Evolutionary conservation across 2,113 vertebrate genomes (phyloP), one percentile per base, ranked within the genome.

Genomic region (Beaufortia kweichowensis): DNA sequence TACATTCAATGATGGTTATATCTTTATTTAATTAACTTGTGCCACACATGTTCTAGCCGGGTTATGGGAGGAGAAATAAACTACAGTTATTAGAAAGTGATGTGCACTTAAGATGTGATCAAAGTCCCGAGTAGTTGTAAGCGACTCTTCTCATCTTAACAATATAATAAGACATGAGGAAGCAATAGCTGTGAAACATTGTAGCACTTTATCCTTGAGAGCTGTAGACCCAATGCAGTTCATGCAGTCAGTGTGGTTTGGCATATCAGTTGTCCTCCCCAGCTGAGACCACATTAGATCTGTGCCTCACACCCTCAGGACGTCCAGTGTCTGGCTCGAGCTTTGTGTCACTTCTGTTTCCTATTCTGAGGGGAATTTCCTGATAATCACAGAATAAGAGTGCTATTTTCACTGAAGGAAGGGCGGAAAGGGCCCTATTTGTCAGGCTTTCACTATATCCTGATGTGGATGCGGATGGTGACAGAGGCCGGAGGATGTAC

Each of bases 371-470:
- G 23, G 68, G 53, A 71, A 71, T 57, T 73, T 79, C 62, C 69
- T 66, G 39, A 67, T 24, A 63, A 78, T 23, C 71, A 29, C 19
- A 48, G 64, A 48, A 70, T 74, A 78, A 65, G 35, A 59, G 56
- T 31, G 48, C 56, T 82, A 76, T 78, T 82, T 82, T 82, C 70
- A 23, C 64, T 60, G 65, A 21, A 75, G 81, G 81, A 82, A 82
- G 77, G 77, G 66, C 28, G 72, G 76, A 79, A 56, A 61, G 62
- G 72, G 21, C 55, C 5, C 41, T 43, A 46, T 29, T 82, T 66
- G 63, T 82, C 59, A 79, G 66, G 66, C 77, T 79, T 79, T 79
- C 73, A 55, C 41, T 35, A 60, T 53, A 79, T 82, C 77, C 81
- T 82, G 81, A 73, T 46, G 60, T 56, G 75, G 55, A 74, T 66